Base-by-base conservation (phyloP, 2,113 vertebrate species). In the Notarius quadriscutis region DNA sequence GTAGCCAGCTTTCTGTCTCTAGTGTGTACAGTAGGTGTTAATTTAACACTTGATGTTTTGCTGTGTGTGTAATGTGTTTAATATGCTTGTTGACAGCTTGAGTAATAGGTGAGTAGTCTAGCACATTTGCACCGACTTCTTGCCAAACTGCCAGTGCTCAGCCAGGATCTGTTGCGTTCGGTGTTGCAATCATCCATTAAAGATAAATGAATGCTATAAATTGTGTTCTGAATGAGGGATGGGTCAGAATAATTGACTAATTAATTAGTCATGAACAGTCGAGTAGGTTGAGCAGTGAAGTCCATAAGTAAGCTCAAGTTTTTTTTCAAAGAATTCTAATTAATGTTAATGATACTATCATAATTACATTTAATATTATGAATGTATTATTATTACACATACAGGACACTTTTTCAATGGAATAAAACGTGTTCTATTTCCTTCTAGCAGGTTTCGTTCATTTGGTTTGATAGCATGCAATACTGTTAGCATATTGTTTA, bases 11-110 rank as follows among this genome's bases (percentile, higher is more conserved):
- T 27, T 41, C 71, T 75, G 69, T 75, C 69, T 60, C 83, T 55
- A 74, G 67, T 58, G 83, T 7, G 22, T 65, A 25, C 57, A 67
- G n/a, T 80, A 55, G 48, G 84, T 86, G 84, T 79, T 78, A 63
- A 85, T 85, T 65, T 85, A 86, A 79, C 60, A 86, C 74, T 79
- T 79, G 74, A 30, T 62, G 75, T 86, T 86, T 79, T 67, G 84
- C 60, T 57, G 72, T 85, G 72, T 85, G 60, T 86, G 62, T 85
- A 78, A 60, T 79, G 74, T 85, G 48, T 85, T 85, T 85, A 78
- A 85, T 78, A 75, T 65, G 48, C 50, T 65, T 85, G 72, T 53
- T 65, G 74, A 85, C 84, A 86, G 50, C 58, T 80, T 65, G 75
- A 86, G 75, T 80, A 80, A 80, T 80, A 86, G 74, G 74, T 86